Conservation (phyloP, 2,888 invertebrate genomes). For the Ectemnius lituratus region DNA sequence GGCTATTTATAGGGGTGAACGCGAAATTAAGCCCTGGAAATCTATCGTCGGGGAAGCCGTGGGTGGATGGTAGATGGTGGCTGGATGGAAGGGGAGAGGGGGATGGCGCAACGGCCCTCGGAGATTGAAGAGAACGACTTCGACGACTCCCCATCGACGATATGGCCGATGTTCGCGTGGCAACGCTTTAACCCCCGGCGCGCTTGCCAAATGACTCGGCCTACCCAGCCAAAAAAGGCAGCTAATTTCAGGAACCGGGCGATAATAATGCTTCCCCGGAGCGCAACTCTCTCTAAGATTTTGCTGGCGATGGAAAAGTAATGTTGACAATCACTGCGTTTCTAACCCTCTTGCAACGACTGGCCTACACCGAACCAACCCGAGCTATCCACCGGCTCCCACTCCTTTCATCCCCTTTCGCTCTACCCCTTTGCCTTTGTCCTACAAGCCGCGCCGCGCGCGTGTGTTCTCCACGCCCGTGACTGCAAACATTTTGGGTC, state of each 20-base stretch:
- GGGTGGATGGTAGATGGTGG: neutral
- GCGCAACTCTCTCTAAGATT: constrained; percentile 37
- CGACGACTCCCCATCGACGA: too few species aligned
- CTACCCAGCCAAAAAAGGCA: constrained; percentile 9
- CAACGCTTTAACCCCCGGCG: too few species aligned
- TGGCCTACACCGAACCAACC: constrained; percentile 9
- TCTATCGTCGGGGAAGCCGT: constrained; percentile 39
- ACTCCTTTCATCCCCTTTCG: constrained; percentile 5
- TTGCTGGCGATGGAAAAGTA: too few species aligned
- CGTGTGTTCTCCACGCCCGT: constrained; percentile 29
- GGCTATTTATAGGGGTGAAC: constrained; percentile 54
- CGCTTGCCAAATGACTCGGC: constrained; percentile 8
- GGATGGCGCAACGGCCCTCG: too few species aligned
- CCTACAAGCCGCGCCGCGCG: too few species aligned
- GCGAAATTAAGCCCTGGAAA: constrained; percentile 50
- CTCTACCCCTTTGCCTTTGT: constrained; percentile 39
- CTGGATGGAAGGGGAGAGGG: too few species aligned
- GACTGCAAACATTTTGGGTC: constrained; percentile 46
- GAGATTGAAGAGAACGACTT: too few species aligned
- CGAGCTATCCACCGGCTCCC: constrained; percentile 23
- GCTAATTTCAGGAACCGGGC: constrained; percentile 30
- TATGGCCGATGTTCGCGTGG: too few species aligned
- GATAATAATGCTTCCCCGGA: constrained; percentile 40
- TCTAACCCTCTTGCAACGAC: neutral
- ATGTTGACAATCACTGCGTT: neutral